A percentile compares a stretch with the other conserved stretches of the same genome.
phyloP scores from a whole-genome alignment of 1,140 invertebrate species.

The Micrasema longulum region DNA sequence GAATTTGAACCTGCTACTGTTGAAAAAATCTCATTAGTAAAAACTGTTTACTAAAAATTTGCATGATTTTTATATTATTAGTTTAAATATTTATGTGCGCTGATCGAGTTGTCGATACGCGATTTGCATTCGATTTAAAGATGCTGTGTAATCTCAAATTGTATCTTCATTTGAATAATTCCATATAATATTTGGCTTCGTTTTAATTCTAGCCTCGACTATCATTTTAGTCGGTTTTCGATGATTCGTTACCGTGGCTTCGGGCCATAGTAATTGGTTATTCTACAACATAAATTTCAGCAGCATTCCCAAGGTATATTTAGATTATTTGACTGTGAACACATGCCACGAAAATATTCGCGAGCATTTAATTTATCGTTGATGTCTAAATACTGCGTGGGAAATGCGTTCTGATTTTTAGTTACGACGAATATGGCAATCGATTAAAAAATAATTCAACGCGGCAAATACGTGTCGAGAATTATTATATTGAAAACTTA shows the following conservation, averaged over 20 bases:
- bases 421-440: too few relatives aligned
- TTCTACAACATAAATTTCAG: conserved; percentile 22
- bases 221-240: conserved; percentile 16
- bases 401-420: too few relatives aligned
- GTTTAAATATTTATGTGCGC: conserved; percentile 14
- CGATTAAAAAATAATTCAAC: too few relatives aligned
- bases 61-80: conserved; percentile 9
- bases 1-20: neutral
- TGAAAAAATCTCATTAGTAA: conserved; percentile 5
- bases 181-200: conserved; percentile 22
- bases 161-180: conserved; percentile 36
- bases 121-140: conserved; percentile 27
- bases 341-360: too few relatives aligned
- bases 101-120: neutral
- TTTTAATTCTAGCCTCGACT: conserved; percentile 14
- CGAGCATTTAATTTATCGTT: too few relatives aligned
- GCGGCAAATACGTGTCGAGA: too few relatives aligned
- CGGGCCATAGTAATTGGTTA: neutral
- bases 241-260: conserved; percentile 8
- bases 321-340: too few relatives aligned
- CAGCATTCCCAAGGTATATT: too few relatives aligned
- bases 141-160: conserved; percentile 28
- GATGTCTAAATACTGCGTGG: too few relatives aligned
- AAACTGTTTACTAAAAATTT: conserved; percentile 16
- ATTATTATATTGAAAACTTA: too few relatives aligned